These are phyloP conservation scores for Drosophila rellima DNA, from an alignment of 2,888 invertebrate species.

Conservation along the genomic window DNA sequence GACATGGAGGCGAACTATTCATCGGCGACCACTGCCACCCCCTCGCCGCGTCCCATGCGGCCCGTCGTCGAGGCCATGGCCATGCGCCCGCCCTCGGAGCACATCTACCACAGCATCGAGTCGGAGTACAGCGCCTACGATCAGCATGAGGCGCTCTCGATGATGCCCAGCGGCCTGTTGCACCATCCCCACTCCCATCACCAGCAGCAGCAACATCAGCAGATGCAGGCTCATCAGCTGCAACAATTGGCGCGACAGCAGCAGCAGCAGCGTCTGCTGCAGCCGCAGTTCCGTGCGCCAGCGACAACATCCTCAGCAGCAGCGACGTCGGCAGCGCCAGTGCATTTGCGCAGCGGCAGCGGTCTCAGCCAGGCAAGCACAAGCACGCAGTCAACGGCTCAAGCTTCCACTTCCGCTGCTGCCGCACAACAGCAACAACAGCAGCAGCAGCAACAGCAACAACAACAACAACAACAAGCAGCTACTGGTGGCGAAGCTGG, in stretches of 20 bases:
- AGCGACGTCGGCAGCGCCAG: constrained; percentile 73
- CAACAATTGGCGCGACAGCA: constrained; percentile 64
- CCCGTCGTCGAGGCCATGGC: constrained; percentile 85
- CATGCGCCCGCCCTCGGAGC: constrained; percentile 93
- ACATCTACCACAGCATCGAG: constrained; percentile 96
- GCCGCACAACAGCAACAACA: constrained; percentile 78
- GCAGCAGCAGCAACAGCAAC: constrained; percentile 77
- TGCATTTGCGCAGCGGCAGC: constrained; percentile 84
- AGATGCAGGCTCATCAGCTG: constrained; percentile 67
- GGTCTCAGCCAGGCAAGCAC: constrained; percentile 85
- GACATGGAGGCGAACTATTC: constrained; percentile 89
- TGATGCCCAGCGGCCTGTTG: constrained; percentile 84
- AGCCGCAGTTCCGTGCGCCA: constrained; percentile 75
- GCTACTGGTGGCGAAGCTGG: constrained; percentile 55
- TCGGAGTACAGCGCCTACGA: constrained; percentile 94
- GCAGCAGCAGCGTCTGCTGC: constrained; percentile 74
- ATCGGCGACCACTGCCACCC: constrained; percentile 89
- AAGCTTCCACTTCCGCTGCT: constrained; percentile 74
- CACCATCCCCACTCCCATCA: constrained; percentile 53
- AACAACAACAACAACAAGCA: constrained; percentile 59
- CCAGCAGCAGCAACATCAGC: constrained; percentile 64
- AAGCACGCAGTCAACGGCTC: constrained; percentile 84
- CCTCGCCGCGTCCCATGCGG: constrained; percentile 87
- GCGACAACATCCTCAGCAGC: constrained; percentile 46
- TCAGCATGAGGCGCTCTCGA: constrained; percentile 87